phyloP scores from a whole-genome alignment of 2,888 invertebrate genomes.

The Drosophila diplacantha region DNA sequence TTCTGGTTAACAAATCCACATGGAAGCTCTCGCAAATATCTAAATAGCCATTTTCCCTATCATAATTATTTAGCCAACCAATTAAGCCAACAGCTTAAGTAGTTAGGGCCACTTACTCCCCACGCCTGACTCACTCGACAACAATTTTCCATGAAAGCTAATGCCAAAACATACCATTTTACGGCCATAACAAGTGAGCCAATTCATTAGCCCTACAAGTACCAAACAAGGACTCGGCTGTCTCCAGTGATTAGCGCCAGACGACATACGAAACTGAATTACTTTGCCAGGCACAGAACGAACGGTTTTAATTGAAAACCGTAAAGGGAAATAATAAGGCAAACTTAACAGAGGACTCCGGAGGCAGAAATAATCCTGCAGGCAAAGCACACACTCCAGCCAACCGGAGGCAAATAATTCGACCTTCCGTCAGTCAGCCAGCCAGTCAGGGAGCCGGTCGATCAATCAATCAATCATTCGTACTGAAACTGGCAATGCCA shows the following conservation, averaged over 20 bases:
- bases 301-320: constrained; percentile 26
- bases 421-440: not conserved
- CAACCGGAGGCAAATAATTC: not conserved
- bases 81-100: not conserved
- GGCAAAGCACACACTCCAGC: constrained; percentile 1
- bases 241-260: constrained; percentile 4
- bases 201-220: constrained; percentile 2
- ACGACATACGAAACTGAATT: constrained; percentile 3
- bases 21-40: too few species aligned
- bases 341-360: constrained; percentile 9
- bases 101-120: not conserved
- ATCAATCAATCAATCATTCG: constrained; percentile 30
- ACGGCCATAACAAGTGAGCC: not conserved
- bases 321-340: constrained; percentile 24
- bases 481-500: constrained; percentile 12
- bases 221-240: not conserved
- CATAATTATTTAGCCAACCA: not conserved
- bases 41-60: not conserved
- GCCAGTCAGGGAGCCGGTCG: constrained; percentile 1
- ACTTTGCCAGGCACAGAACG: not conserved
- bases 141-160: not conserved
- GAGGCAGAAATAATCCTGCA: constrained; percentile 4
- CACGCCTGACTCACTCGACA: too few species aligned
- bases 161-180: not conserved
- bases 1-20: not conserved